Percentiles rank a stretch among this genome's conserved stretches.
Conservation (phyloP, 1,140 invertebrate genomes). For the Pseudomyrmex gracilis region DNA sequence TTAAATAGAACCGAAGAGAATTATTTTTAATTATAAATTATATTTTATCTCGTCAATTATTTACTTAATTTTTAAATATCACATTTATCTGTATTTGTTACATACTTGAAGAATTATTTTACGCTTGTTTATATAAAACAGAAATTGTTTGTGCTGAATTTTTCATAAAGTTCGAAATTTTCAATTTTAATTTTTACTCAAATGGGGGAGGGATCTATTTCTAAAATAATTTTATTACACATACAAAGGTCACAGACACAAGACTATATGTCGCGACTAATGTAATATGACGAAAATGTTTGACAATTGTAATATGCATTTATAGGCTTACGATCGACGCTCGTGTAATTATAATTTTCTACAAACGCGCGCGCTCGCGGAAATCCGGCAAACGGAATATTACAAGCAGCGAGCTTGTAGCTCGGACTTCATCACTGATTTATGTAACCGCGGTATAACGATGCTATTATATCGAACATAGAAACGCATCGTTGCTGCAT, state of each 20-base stretch:
- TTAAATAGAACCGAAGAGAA: not conserved
- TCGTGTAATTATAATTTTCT: constrained; percentile 59
- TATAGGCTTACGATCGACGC: constrained; percentile 51
- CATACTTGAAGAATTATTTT: not conserved
- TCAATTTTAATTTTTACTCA: not conserved
- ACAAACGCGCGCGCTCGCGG: constrained; percentile 37
- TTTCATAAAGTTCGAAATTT: constrained; percentile 1
- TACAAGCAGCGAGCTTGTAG: constrained; percentile 57
- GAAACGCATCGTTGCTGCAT: constrained; percentile 60
- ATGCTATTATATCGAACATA: constrained; percentile 60
- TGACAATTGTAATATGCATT: constrained; percentile 42
- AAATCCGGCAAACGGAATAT: constrained; percentile 60
- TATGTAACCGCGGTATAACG: constrained; percentile 60
- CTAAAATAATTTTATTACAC: constrained; percentile 10
- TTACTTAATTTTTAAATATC: not conserved
- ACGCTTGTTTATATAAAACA: constrained; percentile 11
- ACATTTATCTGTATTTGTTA: too few species aligned
- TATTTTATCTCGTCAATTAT: constrained; percentile 3
- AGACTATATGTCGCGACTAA: not conserved
- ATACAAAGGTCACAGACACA: not conserved
- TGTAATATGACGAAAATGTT: constrained; percentile 20
- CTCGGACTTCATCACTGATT: constrained; percentile 60
- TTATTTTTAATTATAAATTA: not conserved
- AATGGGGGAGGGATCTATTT: not conserved
- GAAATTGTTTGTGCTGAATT: not conserved